A percentile compares a stretch with the other conserved stretches of the same genome.
These are phyloP conservation scores for Calliopum simillimum DNA, from an alignment of 2,888 invertebrate genomes.

Conservation along the genomic window DNA sequence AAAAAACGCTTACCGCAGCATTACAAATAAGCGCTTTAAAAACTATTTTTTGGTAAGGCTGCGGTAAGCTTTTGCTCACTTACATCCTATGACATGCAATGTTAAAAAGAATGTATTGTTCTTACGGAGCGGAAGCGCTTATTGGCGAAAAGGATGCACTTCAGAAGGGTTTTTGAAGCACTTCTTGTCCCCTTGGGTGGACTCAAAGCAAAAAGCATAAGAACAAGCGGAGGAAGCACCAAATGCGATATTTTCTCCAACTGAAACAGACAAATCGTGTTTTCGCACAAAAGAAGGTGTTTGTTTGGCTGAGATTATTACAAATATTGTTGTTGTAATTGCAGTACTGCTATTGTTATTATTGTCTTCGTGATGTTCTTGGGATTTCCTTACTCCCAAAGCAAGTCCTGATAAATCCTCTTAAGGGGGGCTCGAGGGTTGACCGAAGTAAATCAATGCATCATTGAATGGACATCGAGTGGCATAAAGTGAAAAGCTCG, in stretches of 20 bases:
- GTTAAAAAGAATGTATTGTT: too few species aligned
- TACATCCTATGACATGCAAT: too few species aligned
- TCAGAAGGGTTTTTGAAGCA: too few species aligned
- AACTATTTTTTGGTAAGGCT: too few species aligned
- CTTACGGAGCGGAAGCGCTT: too few species aligned
- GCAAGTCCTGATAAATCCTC: slow-evolving; percentile 13
- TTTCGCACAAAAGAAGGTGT: slow-evolving; percentile 8
- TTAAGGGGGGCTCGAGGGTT: slow-evolving; percentile 23
- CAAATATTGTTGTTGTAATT: slow-evolving; percentile 29
- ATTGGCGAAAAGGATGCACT: too few species aligned
- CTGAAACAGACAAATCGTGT: neutral
- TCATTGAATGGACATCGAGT: slow-evolving; percentile 2
- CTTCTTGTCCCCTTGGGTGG: too few species aligned
- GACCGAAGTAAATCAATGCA: slow-evolving; percentile 35
- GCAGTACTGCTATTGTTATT: slow-evolving; percentile 16
- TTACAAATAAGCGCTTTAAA: too few species aligned
- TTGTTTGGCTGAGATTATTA: slow-evolving; percentile 26
- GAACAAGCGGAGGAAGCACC: slow-evolving; percentile 6
- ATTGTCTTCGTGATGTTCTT: neutral
- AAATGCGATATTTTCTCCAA: neutral
- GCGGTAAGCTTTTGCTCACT: too few species aligned
- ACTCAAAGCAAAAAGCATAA: neutral
- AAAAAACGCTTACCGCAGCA: too few species aligned
- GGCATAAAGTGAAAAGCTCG: neutral
- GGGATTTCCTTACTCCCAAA: slow-evolving; percentile 12